These are phyloP conservation scores for Littorina saxatilis DNA, from an alignment of 1,140 invertebrate genomes.

Conservation along the genomic window DNA sequence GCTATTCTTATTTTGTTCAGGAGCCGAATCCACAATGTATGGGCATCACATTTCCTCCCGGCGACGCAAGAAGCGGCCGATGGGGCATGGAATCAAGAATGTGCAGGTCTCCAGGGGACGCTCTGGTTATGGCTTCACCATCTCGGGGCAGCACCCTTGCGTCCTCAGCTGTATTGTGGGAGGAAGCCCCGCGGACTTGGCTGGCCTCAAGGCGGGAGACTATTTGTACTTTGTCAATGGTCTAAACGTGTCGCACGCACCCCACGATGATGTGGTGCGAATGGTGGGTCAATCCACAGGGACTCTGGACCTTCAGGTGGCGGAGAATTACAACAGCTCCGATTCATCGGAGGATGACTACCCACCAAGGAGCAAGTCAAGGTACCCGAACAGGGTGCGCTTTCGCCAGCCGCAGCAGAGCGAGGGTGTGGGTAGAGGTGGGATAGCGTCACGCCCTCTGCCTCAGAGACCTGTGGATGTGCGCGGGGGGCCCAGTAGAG, in stretches of 20 bases:
- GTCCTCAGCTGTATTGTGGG: constrained; percentile 91
- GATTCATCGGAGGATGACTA: constrained; percentile 87
- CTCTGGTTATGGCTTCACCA: constrained; percentile 94
- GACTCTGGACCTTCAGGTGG: constrained; percentile 86
- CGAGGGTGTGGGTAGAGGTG: neutral
- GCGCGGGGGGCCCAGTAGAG: constrained; percentile 42
- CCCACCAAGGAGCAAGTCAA: constrained; percentile 76
- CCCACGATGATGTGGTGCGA: constrained; percentile 94
- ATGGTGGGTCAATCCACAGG: constrained; percentile 91
- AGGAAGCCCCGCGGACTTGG: constrained; percentile 88
- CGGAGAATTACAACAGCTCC: constrained; percentile 85
- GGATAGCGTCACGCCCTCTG: constrained; percentile 16
- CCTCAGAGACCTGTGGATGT: constrained; percentile 23
- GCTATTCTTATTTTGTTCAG: neutral
- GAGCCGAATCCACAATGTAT: constrained; percentile 48
- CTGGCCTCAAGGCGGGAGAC: constrained; percentile 92
- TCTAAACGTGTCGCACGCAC: constrained; percentile 89
- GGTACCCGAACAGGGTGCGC: constrained; percentile 79
- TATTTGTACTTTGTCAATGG: constrained; percentile 94
- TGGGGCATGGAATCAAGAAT: constrained; percentile 87
- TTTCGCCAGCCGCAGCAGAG: constrained; percentile 35
- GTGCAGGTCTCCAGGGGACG: constrained; percentile 90
- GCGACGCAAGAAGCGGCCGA: constrained; percentile 84
- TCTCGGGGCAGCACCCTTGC: constrained; percentile 94
- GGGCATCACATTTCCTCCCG: constrained; percentile 35